These are phyloP conservation scores for Lithophane semibrunnea DNA, from an alignment of 2,888 invertebrate species.

Conservation along the genomic window DNA sequence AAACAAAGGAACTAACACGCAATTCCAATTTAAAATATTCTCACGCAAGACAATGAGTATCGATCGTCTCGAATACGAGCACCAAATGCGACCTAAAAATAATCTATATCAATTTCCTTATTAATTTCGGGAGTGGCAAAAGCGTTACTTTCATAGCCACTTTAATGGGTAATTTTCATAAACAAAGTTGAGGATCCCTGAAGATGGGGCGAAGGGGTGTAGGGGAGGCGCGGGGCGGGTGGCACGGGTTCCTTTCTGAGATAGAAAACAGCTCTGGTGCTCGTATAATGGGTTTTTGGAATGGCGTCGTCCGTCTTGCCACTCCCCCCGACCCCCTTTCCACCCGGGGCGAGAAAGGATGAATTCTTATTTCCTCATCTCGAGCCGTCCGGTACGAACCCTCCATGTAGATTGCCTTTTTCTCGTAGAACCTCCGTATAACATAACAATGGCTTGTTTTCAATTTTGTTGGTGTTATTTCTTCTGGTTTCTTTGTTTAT, in stretches of 20 bases:
- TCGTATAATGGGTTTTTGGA: slow-evolving; percentile 93
- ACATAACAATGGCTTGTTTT: slow-evolving; percentile 90
- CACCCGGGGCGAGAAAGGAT: slow-evolving; percentile 88
- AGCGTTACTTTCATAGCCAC: slow-evolving; percentile 90
- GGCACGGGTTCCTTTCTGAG: slow-evolving; percentile 87
- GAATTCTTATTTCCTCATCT: slow-evolving; percentile 91
- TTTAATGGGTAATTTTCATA: slow-evolving; percentile 91
- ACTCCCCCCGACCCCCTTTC: slow-evolving; percentile 72
- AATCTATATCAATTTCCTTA: slow-evolving; percentile 90
- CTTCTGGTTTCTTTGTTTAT: slow-evolving; percentile 71
- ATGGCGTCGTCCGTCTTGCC: slow-evolving; percentile 93
- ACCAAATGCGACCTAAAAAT: slow-evolving; percentile 79
- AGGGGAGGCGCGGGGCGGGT: slow-evolving; percentile 69
- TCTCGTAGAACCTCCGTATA: slow-evolving; percentile 87
- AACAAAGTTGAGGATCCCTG: slow-evolving; percentile 89
- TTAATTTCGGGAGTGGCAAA: slow-evolving; percentile 89
- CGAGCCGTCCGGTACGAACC: slow-evolving; percentile 88
- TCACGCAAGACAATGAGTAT: slow-evolving; percentile 60
- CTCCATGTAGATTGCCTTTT: slow-evolving; percentile 90
- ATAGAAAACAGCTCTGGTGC: slow-evolving; percentile 92
- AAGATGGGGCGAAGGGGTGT: slow-evolving; percentile 76
- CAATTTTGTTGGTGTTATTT: slow-evolving; percentile 87
- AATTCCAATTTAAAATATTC: slow-evolving; percentile 58
- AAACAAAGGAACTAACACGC: slow-evolving; percentile 29
- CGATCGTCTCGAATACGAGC: slow-evolving; percentile 61